Percentiles rank a stretch among this genome's conserved stretches.
These are phyloP conservation scores for Sialis fuliginosa DNA, from an alignment of 2,888 invertebrate genomes.

Conservation along the genomic window DNA sequence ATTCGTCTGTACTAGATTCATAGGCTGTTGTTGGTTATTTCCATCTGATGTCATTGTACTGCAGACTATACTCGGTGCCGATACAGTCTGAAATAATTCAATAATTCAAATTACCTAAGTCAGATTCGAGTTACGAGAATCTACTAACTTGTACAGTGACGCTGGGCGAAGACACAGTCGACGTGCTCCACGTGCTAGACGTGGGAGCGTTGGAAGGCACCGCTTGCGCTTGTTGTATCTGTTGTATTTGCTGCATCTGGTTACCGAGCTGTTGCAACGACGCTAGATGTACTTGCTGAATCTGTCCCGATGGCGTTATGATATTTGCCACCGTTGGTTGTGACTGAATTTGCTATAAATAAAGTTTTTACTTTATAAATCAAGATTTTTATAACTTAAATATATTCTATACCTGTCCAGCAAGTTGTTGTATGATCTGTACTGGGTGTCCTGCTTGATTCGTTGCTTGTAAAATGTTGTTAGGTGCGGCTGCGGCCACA, in stretches of 20 bases:
- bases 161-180: constrained; percentile 22
- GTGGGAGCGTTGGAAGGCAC: constrained; percentile 14
- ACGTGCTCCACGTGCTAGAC: constrained; percentile 18
- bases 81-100: constrained; percentile 20
- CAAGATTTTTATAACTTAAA: neutral
- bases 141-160: constrained; percentile 21
- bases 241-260: constrained; percentile 19
- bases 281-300: constrained; percentile 76
- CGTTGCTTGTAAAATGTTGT: constrained; percentile 28
- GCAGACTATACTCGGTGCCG: constrained; percentile 22
- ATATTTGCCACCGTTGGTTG: constrained; percentile 57
- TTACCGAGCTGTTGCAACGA: constrained; percentile 32
- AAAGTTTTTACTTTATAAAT: constrained; percentile 1
- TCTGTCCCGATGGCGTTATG: constrained; percentile 74
- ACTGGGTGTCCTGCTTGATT: constrained; percentile 32
- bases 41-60: constrained; percentile 12
- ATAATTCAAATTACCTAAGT: neutral
- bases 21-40: constrained; percentile 1
- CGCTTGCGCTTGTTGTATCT: constrained; percentile 22
- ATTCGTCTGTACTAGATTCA: constrained; percentile 12
- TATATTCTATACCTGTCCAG: constrained; percentile 33
- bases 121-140: neutral
- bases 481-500: constrained; percentile 38
- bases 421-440: constrained; percentile 69
- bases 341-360: constrained; percentile 24